Base-by-base conservation (phyloP, 1,140 invertebrate genomes). In the Scaptomyza graminum region DNA sequence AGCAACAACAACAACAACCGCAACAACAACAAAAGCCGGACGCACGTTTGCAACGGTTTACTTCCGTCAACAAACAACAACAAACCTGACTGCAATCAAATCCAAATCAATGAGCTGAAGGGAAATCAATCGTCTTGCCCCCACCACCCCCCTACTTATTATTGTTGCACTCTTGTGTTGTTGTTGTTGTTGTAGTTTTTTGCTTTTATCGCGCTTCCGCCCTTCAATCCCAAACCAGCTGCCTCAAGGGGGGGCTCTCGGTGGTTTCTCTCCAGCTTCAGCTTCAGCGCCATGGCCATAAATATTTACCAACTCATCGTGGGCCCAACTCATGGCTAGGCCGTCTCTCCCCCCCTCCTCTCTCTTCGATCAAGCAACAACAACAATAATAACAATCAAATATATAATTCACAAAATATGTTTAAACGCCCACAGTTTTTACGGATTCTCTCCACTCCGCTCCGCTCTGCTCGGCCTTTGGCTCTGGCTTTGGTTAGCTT, bases 401-500 rank as follows among this genome's bases (percentile, higher is more conserved):
- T 82, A 3, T 22, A 87, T 81, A 78, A 78, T 85, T 66, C 60
- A 87, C 78, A 78, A 87, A 85, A 87, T 85, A 85, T 85, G 84
- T 76, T 81, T 67, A 61, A 73, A 87, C 81, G 81, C 81, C 81
- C 82, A 85, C 81, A 69, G 66, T 67, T 67, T 52, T 49, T 47
- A 41, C 16, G 61, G 11, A n/a, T 54, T 41, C 22, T 6, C 25
- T n/a, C n/a, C 28, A 5, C 44, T 54, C 37, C 34, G 5, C 34
- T 2, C 9, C 34, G 2, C 37, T 4, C n/a, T n/a, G n/a, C n/a
- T n/a, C n/a, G n/a, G n/a, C n/a, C 11, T 39, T 39, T 39, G 11
- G 37, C 37, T 63, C 9, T 63, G 28, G 12, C 8, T 28, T 59
- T 39, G 37, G 46, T 11, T 41, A 25, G 16, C 16, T 61, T 62